Percentiles rank a stretch among this genome's conserved stretches.
Evolutionary conservation across 2,888 invertebrate genomes (phyloP).

Genomic region (Yponomeuta evonymella): DNA sequence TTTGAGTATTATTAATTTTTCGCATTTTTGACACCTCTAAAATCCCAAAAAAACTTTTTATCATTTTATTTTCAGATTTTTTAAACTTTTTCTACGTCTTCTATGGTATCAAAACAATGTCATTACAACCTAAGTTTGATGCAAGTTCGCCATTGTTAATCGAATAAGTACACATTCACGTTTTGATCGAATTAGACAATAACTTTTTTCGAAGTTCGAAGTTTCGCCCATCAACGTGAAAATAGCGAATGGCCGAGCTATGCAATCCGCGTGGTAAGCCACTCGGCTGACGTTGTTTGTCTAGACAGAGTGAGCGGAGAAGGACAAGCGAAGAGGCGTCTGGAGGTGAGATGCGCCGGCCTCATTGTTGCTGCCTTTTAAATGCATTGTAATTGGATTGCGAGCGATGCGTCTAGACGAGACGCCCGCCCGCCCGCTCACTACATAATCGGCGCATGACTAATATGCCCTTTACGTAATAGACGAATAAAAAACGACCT

Average conservation of each 20-base stretch:
- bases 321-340: conserved; percentile 51
- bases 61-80: too few relatives aligned
- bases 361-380: conserved; percentile 37
- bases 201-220: too few relatives aligned
- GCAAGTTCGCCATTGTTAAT: too few relatives aligned
- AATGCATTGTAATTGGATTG: conserved; percentile 42
- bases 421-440: conserved; percentile 3
- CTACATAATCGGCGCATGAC: conserved; percentile 5
- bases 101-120: too few relatives aligned
- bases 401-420: conserved; percentile 15
- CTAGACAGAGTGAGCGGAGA: conserved; percentile 32
- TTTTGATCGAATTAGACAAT: too few relatives aligned
- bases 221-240: too few relatives aligned
- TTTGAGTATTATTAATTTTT: too few relatives aligned
- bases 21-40: too few relatives aligned
- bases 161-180: too few relatives aligned
- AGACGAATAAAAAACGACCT: conserved; percentile 15
- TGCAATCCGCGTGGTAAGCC: not conserved
- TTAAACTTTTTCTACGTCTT: too few relatives aligned
- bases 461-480: conserved; percentile 18
- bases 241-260: not conserved
- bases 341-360: conserved; percentile 51
- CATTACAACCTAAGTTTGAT: too few relatives aligned
- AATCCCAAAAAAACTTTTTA: too few relatives aligned
- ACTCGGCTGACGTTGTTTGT: conserved; percentile 32